A percentile compares a stretch with the other conserved stretches of the same genome.
phyloP scores from a whole-genome alignment of 1,140 invertebrate species.

The Sinonovacula constricta region DNA sequence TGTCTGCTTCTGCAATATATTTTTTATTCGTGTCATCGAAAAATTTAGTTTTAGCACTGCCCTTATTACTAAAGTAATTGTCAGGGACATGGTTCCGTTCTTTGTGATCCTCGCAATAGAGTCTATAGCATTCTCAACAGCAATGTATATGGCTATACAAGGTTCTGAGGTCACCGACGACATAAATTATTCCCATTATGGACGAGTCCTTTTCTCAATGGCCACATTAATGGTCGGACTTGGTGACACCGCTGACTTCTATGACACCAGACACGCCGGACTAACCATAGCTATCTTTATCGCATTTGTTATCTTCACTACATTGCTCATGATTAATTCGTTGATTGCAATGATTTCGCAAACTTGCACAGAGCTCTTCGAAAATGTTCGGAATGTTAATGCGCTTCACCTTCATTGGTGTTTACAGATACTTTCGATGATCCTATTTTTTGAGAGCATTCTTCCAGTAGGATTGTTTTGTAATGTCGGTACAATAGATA shows the following conservation, averaged over 20 bases:
- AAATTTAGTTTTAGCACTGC: not conserved
- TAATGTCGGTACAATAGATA: too few species aligned
- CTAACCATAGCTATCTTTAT: not conserved
- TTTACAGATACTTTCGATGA: not conserved
- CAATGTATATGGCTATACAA: not conserved
- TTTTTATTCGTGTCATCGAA: not conserved
- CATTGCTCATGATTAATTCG: not conserved
- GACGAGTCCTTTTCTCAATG: not conserved
- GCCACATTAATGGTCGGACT: not conserved
- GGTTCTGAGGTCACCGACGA: not conserved
- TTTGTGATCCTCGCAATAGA: not conserved
- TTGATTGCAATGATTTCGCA: too few species aligned
- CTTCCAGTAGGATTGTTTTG: too few species aligned
- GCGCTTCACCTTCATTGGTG: not conserved
- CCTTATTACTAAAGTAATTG: not conserved
- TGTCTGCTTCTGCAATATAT: not conserved
- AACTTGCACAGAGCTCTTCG: not conserved
- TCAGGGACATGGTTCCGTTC: not conserved
- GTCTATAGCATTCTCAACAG: not conserved
- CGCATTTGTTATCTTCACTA: not conserved
- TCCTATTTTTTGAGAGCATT: not conserved
- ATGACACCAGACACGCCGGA: not conserved
- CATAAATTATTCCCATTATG: not conserved
- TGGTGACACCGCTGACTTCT: not conserved
- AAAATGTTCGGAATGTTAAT: not conserved